phyloP scores from a whole-genome alignment of 2,797 vertebrate genomes.

The Hyperoplus immaculatus region DNA sequence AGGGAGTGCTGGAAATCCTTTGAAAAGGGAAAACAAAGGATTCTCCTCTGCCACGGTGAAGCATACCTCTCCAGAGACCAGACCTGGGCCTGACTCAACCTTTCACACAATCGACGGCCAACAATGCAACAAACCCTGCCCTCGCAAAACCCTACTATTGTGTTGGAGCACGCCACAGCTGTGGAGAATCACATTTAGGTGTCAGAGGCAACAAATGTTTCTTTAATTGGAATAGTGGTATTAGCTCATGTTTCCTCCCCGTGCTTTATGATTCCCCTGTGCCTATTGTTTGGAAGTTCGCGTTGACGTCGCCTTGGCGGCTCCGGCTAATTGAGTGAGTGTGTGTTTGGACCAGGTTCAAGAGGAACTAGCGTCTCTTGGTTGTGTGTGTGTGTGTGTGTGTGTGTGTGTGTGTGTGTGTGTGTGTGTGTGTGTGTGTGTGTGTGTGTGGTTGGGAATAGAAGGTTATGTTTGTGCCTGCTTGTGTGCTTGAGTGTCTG shows the following conservation, averaged over 20 bases:
- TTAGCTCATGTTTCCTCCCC: conserved; percentile 84
- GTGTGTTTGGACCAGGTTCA: conserved; percentile 81
- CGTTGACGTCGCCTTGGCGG: conserved; percentile 80
- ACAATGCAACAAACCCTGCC: conserved; percentile 79
- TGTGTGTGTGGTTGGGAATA: conserved; percentile 22
- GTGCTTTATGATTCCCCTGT: conserved; percentile 82
- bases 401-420: conserved; percentile 30
- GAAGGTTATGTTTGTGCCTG: conserved; percentile 8
- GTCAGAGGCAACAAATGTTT: conserved; percentile 83
- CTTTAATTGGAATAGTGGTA: conserved; percentile 85
- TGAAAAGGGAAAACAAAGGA: conserved; percentile 83
- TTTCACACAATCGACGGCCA: conserved; percentile 81
- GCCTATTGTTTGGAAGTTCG: conserved; percentile 81
- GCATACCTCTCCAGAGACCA: conserved; percentile 76
- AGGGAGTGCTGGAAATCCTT: conserved; percentile 79
- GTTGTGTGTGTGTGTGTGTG: conserved; percentile 53
- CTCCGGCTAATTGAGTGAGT: conserved; percentile 80
- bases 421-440: conserved; percentile 31
- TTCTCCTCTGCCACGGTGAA: conserved; percentile 76
- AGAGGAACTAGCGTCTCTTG: conserved; percentile 68
- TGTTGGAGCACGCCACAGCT: conserved; percentile 80
- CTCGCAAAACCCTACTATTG: conserved; percentile 72
- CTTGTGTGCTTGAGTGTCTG: conserved; percentile 1
- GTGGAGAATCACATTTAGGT: conserved; percentile 82
- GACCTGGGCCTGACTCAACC: conserved; percentile 79